A percentile compares a stretch with the other conserved stretches of the same genome.
Evolutionary conservation across 2,888 invertebrate genomes (phyloP).

Genomic region (Cantharis rufa): DNA sequence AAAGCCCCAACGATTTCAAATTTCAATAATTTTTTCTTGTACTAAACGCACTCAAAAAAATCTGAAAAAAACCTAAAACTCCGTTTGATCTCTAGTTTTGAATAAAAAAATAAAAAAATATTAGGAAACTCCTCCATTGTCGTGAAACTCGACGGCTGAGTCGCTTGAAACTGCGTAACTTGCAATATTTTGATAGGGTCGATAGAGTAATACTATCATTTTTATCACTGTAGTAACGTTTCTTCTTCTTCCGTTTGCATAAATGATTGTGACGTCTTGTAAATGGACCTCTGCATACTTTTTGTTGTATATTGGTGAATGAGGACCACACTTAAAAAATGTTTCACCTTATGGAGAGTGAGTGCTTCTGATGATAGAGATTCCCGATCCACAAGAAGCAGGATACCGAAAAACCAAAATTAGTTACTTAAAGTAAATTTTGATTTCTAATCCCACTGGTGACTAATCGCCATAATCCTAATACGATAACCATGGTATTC

Average conservation of each 20-base stretch:
- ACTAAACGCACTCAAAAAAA: no score
- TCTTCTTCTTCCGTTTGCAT: no score
- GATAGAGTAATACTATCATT: no score
- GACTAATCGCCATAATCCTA: constrained; percentile 70
- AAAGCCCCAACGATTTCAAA: no score
- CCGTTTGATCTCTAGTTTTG: no score
- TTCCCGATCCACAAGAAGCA: constrained; percentile 63
- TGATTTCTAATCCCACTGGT: constrained; percentile 54
- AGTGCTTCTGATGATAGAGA: constrained; percentile 60
- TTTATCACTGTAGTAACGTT: no score
- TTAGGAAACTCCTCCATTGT: no score
- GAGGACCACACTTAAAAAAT: constrained; percentile 59
- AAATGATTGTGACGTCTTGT: constrained; percentile 40
- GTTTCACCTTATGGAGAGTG: constrained; percentile 56
- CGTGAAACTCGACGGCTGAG: constrained; percentile 60
- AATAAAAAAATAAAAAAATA: no score
- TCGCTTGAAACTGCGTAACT: constrained; percentile 57
- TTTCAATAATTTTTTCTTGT: no score
- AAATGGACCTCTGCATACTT: constrained; percentile 57
- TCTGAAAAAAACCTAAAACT: no score
- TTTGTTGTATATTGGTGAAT: constrained; percentile 59
- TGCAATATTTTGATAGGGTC: no score
- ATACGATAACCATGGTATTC: constrained; percentile 64
- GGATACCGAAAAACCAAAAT: constrained; percentile 63
- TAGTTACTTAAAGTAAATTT: background rate